Conservation (phyloP, 2,113 vertebrate genomes). For the Nibea albiflora region DNA sequence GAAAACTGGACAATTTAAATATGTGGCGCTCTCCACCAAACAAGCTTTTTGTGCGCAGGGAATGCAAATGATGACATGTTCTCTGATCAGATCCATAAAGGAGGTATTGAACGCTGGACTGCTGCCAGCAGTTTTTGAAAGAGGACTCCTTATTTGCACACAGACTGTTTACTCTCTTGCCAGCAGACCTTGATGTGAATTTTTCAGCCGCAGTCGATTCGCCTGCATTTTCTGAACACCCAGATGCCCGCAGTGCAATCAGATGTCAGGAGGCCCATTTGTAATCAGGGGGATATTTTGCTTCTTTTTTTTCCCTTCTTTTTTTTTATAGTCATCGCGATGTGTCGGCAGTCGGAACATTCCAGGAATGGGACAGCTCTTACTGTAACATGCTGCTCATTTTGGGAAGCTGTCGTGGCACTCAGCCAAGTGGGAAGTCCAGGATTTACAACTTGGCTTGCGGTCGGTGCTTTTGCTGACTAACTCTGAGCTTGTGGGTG, state of each 20-base stretch:
- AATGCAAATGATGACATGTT: neutral
- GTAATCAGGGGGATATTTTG: neutral
- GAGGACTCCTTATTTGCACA: conserved; percentile 21
- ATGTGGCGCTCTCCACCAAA: neutral
- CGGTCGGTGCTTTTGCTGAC: conserved; percentile 50
- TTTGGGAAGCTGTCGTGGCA: conserved; percentile 75
- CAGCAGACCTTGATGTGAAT: conserved; percentile 28
- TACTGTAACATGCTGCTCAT: conserved; percentile 63
- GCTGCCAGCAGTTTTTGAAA: conserved; percentile 23
- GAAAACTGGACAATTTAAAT: neutral
- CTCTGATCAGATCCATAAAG: neutral
- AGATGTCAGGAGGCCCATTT: neutral
- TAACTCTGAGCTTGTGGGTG: conserved; percentile 39
- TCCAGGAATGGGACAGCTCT: conserved; percentile 61
- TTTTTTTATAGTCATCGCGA: conserved; percentile 2
- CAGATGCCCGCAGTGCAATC: neutral
- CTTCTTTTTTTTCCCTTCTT: neutral
- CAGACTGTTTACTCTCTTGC: conserved; percentile 28
- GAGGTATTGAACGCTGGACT: conserved; percentile 1
- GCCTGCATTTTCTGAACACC: conserved; percentile 11
- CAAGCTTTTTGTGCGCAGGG: neutral
- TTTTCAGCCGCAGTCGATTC: conserved; percentile 13
- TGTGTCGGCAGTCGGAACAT: conserved; percentile 38
- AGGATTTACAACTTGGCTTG: conserved; percentile 49
- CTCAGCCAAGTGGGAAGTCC: conserved; percentile 48